Conservation (phyloP, 2,888 invertebrate species). For the Liposcelis brunnea region DNA sequence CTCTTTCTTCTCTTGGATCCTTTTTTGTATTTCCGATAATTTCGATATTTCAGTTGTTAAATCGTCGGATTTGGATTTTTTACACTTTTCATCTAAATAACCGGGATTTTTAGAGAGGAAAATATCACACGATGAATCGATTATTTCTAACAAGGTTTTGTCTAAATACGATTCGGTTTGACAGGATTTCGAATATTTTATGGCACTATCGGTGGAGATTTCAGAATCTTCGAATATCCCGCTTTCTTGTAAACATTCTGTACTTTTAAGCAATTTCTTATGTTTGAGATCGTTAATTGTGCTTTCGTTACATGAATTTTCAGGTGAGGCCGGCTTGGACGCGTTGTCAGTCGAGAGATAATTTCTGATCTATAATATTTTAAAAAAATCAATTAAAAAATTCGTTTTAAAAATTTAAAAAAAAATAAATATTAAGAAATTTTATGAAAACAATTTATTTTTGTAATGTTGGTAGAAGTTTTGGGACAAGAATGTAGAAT, state of each 20-base stretch:
- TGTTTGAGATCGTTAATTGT: constrained; percentile 19
- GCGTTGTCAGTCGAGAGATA: too few species aligned
- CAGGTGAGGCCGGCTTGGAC: too few species aligned
- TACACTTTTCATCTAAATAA: constrained; percentile 6
- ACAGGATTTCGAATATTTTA: constrained; percentile 8
- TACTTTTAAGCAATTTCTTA: constrained; percentile 30
- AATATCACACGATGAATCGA: too few species aligned
- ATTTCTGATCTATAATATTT: too few species aligned
- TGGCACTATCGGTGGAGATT: not conserved
- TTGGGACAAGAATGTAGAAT: too few species aligned
- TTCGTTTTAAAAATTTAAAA: too few species aligned
- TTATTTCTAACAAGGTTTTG: not conserved
- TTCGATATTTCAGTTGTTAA: constrained; percentile 43
- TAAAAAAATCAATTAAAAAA: too few species aligned
- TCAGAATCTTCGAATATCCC: constrained; percentile 45
- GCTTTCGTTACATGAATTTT: too few species aligned
- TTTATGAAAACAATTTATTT: too few species aligned
- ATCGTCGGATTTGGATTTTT: constrained; percentile 25
- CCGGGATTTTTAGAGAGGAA: constrained; percentile 5
- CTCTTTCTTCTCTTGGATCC: constrained; percentile 39
- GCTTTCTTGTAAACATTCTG: constrained; percentile 47
- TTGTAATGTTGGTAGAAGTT: too few species aligned
- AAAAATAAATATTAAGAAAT: too few species aligned
- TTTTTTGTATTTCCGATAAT: constrained; percentile 42
- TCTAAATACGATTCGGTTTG: constrained; percentile 11